These are phyloP conservation scores for Anabacerthia variegaticeps DNA, from an alignment of 2,797 vertebrate genomes.

Conservation along the genomic window DNA sequence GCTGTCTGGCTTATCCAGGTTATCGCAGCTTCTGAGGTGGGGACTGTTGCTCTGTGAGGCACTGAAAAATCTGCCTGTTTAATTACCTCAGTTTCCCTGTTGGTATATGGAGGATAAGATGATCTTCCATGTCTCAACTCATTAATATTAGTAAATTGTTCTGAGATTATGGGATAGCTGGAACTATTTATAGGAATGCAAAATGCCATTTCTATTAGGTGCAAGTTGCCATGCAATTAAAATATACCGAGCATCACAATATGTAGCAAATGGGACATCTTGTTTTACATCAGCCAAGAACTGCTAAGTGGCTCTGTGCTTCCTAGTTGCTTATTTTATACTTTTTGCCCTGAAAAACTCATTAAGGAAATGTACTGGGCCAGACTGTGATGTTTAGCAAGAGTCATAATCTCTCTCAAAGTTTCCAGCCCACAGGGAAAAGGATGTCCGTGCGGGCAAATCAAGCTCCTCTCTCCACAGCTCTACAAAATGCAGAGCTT, in stretches of 20 bases:
- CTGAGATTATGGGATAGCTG: slow-evolving; percentile 42
- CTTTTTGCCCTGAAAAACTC: slow-evolving; percentile 41
- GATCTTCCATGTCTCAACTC: background rate
- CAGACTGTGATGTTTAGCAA: background rate
- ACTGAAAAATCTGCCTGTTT: background rate
- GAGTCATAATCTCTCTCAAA: background rate
- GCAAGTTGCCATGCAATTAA: slow-evolving; percentile 26
- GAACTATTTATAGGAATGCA: slow-evolving; percentile 27
- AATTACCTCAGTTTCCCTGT: slow-evolving; percentile 35
- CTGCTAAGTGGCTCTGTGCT: background rate
- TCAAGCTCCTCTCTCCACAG: background rate
- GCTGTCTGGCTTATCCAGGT: background rate
- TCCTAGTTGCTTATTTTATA: slow-evolving; percentile 30
- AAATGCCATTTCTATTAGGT: slow-evolving; percentile 1
- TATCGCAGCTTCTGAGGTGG: background rate
- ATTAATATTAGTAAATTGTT: slow-evolving; percentile 61
- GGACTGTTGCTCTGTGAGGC: background rate
- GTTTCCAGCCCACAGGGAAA: slow-evolving; percentile 8
- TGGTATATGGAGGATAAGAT: background rate
- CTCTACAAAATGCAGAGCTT: background rate
- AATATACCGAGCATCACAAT: slow-evolving; percentile 26
- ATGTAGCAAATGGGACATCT: slow-evolving; percentile 31
- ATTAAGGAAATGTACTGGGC: slow-evolving; percentile 44
- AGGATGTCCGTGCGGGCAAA: background rate
- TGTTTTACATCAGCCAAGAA: slow-evolving; percentile 30